Evolutionary conservation across 2,888 invertebrate species (phyloP).

Genomic region (Caenorhabditis imperialis): DNA sequence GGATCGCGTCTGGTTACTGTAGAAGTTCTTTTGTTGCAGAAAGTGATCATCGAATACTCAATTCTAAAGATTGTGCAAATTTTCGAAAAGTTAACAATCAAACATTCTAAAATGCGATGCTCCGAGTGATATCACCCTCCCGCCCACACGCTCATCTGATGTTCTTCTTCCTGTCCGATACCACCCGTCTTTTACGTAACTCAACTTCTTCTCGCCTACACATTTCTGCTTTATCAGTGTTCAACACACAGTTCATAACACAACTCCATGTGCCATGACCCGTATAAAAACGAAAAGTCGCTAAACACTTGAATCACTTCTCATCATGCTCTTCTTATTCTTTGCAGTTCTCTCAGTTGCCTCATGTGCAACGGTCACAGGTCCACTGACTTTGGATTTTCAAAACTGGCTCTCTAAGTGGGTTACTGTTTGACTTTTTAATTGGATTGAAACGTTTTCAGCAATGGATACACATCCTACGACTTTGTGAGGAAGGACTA

Average conservation of each 20-base stretch:
- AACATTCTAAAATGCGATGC: background rate
- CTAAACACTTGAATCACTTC: background rate
- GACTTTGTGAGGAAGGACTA: constrained; percentile 57
- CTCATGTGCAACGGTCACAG: constrained; percentile 9
- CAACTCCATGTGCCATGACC: constrained; percentile 7
- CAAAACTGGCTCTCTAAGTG: constrained; percentile 51
- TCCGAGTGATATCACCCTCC: constrained; percentile 17
- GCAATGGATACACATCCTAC: constrained; percentile 52
- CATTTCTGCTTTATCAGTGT: constrained; percentile 37
- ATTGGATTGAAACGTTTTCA: constrained; percentile 6
- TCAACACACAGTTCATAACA: constrained; percentile 44
- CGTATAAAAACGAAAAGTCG: constrained; percentile 33
- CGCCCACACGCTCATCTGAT: constrained; percentile 14
- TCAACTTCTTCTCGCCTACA: constrained; percentile 36
- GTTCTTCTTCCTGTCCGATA: background rate
- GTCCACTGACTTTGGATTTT: constrained; percentile 54
- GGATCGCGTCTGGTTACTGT: too few species aligned
- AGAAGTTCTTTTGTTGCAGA: too few species aligned
- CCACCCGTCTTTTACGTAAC: constrained; percentile 18
- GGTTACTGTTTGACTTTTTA: background rate
- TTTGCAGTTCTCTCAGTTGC: background rate
- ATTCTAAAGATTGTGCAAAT: too few species aligned
- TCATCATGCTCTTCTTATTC: constrained; percentile 10
- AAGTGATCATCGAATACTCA: too few species aligned
- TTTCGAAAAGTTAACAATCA: too few species aligned